A percentile compares a stretch with the other conserved stretches of the same genome.
Evolutionary conservation across 2,113 vertebrate species (phyloP).

Genomic region (Ancistrus triradiatus): DNA sequence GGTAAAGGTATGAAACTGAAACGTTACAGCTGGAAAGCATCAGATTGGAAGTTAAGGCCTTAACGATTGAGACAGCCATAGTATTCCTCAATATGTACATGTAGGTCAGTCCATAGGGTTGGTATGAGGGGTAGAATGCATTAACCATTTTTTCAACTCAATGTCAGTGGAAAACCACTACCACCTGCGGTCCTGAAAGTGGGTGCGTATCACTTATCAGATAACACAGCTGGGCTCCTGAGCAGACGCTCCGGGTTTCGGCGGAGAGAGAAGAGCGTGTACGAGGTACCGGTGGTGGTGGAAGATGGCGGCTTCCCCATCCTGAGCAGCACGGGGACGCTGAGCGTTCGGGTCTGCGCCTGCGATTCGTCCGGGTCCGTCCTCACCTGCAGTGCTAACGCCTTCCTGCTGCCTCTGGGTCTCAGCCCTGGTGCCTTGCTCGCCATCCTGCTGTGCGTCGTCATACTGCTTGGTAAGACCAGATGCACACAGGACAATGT

Average conservation of each 20-base stretch:
- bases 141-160: too few species aligned
- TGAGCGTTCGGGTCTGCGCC: slow-evolving; percentile 85
- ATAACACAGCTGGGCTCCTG: slow-evolving; percentile 90
- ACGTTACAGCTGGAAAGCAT: too few species aligned
- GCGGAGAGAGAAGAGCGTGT: slow-evolving; percentile 75
- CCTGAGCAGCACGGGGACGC: slow-evolving; percentile 87
- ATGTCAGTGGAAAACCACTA: too few species aligned
- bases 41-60: too few species aligned
- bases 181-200: too few species aligned
- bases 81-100: too few species aligned
- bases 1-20: too few species aligned
- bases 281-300: slow-evolving; percentile 80
- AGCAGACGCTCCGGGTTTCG: slow-evolving; percentile 76
- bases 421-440: slow-evolving; percentile 86
- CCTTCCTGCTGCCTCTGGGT: slow-evolving; percentile 81
- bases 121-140: too few species aligned
- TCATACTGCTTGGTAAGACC: slow-evolving; percentile 81
- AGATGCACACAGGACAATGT: not conserved
- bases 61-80: too few species aligned
- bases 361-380: slow-evolving; percentile 77
- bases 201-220: slow-evolving; percentile 55
- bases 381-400: slow-evolving; percentile 80
- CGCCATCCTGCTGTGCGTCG: slow-evolving; percentile 81
- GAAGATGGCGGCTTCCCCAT: slow-evolving; percentile 89
- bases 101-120: too few species aligned